Evolutionary conservation across 2,113 vertebrate genomes (phyloP), one percentile per base, ranked within the genome.

Genomic region (Clarias magur): DNA sequence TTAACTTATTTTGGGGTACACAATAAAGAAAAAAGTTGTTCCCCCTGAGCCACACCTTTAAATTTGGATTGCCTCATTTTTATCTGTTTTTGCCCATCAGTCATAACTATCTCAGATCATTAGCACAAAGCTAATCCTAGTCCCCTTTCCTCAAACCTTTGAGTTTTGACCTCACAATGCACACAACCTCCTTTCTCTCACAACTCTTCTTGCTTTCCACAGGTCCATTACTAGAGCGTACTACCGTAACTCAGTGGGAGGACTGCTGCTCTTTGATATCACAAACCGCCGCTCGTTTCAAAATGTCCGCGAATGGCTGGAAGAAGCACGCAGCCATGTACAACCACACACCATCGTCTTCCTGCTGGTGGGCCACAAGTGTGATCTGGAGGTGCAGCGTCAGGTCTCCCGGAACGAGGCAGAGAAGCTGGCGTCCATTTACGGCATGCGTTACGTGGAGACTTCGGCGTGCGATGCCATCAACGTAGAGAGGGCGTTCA

Each of bases 241-340:
- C 95, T 97, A 97, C 95, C 96, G 98, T 90, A 99, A 99, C 93
- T 99, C 98, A 0, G 98, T 99, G n/a, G 98, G 98, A 0, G 98
- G 98, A 8, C 96, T 99, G 59, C 94, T 99, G 84, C 96, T 99
- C 80, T 99, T 99, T 89, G 98, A 99, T 94, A 99, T 99, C 93
- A 98, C 98, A 88, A 99, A 98, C 95, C 97, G 97, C 70, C 95
- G 97, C 87, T 99, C 98, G 86, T 99, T 99, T 95, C 97, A 99
- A 93, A 99, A 99, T 7, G 97, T 99, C 84, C 97, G 98, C 5
- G 97, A 94, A 95, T 99, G 96, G 98, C 96, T 95, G 88, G 94
- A 95, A 87, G 94, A 95, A 88, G 98, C 98, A 60, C 97, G 96
- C 91, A 97, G 97, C 89, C 98, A 98, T 2, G 97, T 98, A 78